A percentile compares a stretch with the other conserved stretches of the same genome.
Conservation (phyloP, 2,888 invertebrate species). For the Myathropa florea region DNA sequence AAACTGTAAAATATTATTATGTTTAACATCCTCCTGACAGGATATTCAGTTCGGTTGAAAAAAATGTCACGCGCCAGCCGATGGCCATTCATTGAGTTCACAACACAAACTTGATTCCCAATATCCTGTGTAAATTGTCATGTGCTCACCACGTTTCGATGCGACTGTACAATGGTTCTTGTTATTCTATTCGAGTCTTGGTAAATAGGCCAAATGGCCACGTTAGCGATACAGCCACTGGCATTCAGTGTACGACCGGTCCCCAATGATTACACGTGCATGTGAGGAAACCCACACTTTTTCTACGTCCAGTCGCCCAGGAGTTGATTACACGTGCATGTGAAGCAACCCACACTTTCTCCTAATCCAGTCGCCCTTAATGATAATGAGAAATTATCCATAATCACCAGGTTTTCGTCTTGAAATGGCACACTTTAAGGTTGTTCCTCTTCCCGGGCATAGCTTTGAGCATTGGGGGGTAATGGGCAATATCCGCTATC, state of each 20-base stretch:
- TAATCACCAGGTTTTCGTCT: not conserved
- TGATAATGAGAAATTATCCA: no score
- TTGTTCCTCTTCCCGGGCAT: not conserved
- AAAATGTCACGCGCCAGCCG: not conserved
- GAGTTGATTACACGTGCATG: no score
- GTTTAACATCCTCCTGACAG: not conserved
- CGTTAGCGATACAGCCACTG: not conserved
- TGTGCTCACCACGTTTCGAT: not conserved
- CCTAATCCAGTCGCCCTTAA: no score
- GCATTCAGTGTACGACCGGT: not conserved
- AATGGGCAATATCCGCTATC: not conserved
- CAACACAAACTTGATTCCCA: not conserved
- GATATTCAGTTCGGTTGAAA: not conserved
- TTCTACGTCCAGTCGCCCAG: no score
- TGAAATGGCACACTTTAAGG: not conserved
- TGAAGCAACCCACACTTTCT: no score
- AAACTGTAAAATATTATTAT: not conserved
- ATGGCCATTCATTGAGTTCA: not conserved
- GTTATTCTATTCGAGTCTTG: not conserved
- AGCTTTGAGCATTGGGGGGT: not conserved
- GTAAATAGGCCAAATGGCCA: not conserved
- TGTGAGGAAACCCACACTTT: no score
- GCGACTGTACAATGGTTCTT: not conserved
- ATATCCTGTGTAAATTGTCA: not conserved
- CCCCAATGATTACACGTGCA: no score